Evolutionary conservation across 1,140 invertebrate genomes (phyloP).

Genomic region (Cydia splendana): DNA sequence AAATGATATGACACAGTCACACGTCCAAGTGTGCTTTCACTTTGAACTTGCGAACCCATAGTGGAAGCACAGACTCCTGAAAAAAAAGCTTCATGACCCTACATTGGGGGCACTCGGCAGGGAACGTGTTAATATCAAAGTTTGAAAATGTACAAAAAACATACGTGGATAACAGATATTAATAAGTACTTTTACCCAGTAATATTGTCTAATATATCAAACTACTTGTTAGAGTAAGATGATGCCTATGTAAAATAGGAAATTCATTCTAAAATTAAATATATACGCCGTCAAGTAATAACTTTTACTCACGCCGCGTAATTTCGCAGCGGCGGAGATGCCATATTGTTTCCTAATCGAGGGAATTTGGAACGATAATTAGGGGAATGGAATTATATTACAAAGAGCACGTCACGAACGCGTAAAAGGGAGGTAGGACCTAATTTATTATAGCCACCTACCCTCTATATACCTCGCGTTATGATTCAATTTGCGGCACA

Average conservation of each 20-base stretch:
- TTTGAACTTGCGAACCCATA: too few relatives aligned
- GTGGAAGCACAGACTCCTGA: too few relatives aligned
- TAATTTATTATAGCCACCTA: slow-evolving; percentile 49
- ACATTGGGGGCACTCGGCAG: too few relatives aligned
- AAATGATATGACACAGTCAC: too few relatives aligned
- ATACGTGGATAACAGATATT: too few relatives aligned
- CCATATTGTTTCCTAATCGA: slow-evolving; percentile 26
- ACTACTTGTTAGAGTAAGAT: background rate
- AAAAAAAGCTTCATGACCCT: too few relatives aligned
- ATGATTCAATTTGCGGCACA: slow-evolving; percentile 51
- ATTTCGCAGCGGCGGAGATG: slow-evolving; percentile 12
- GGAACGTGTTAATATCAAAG: too few relatives aligned
- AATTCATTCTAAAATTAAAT: background rate
- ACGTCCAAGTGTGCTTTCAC: too few relatives aligned
- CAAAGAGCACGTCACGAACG: slow-evolving; percentile 42
- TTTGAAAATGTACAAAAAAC: too few relatives aligned
- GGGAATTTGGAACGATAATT: slow-evolving; percentile 29
- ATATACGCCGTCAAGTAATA: background rate
- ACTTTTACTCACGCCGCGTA: background rate
- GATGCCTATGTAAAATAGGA: background rate
- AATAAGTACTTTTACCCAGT: too few relatives aligned
- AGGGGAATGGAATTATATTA: slow-evolving; percentile 30
- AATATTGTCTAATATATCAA: too few relatives aligned
- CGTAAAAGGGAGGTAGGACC: slow-evolving; percentile 46
- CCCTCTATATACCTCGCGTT: slow-evolving; percentile 34